Base-by-base conservation (phyloP, 2,888 invertebrate genomes). In the Eustalomyia histrio region DNA sequence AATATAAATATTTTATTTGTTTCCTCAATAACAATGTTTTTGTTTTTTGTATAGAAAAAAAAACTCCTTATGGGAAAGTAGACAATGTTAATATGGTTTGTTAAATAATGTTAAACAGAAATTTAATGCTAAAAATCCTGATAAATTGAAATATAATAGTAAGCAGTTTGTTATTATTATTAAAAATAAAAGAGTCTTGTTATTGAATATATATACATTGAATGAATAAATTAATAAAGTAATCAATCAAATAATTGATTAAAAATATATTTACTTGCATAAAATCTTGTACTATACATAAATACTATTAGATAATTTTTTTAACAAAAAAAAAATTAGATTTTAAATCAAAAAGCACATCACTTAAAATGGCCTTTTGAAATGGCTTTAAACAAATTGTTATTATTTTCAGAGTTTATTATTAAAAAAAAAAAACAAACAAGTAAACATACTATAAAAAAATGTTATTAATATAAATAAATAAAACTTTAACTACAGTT, bases 331-430 rank as follows among this genome's bases (percentile, higher is more conserved):
- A 52, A 57, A 53, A 17, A 58, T 63, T 81, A 81, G 78, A 81
- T 78, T 81, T 78, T 71, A 78, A 81, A 81, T 81, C 65, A 75
- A 75, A 73, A 80, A 81, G 81, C 81, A 81, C 81, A 81, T 81
- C 78, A 81, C 81, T 81, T 81, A 78, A 81, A 81, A 78, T 75
- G 81, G 81, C 81, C 81, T 81, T 81, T 74, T 71, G 47, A 78
- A 81, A 81, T 81, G 81, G 81, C 81, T 81, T 78, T 81, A 81
- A 81, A 81, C 78, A 78, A 78, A 81, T 81, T 81, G 81, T 81
- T 81, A 81, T 75, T 78, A 78, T 81, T 78, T 81, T 78, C 81
- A 81, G 81, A 81, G 81, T 81, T 81, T 81, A 81, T 81, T 81
- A 81, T 57, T 65, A 67, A 57, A 69, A 47, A 57, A 69, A 47